Percentiles rank a stretch among this genome's conserved stretches.
Conservation (phyloP, 1,140 invertebrate genomes). For the Drosophila lacertosa region DNA sequence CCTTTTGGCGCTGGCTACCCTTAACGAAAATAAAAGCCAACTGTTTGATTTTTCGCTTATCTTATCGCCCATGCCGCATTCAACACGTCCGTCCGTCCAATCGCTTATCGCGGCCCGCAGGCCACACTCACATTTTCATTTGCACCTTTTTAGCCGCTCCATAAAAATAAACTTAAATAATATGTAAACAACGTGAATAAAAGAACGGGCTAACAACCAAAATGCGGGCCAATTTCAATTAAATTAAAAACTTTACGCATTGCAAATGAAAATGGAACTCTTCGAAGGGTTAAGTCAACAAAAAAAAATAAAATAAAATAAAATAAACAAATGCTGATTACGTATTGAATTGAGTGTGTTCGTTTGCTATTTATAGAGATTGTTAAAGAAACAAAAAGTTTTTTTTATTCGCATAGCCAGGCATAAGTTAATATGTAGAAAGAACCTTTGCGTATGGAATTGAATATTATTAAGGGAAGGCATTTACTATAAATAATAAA, state of each 20-base stretch:
- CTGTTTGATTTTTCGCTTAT: conserved; percentile 66
- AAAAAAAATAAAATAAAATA: no score
- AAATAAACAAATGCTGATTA: conserved; percentile 6
- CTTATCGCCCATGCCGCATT: conserved; percentile 50
- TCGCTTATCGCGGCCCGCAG: conserved; percentile 64
- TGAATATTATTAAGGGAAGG: no score
- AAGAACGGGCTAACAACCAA: conserved; percentile 51
- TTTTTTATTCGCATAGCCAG: not conserved
- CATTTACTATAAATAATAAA: no score
- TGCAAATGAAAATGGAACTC: not conserved
- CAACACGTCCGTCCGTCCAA: conserved; percentile 9
- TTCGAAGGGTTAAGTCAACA: not conserved
- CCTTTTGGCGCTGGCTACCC: no score
- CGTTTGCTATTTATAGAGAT: conserved; percentile 28
- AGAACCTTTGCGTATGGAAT: no score
- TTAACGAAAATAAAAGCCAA: conserved; percentile 27
- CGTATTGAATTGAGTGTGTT: conserved; percentile 16
- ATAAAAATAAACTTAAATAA: conserved; percentile 77
- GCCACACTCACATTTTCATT: conserved; percentile 40
- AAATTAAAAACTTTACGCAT: conserved; percentile 56
- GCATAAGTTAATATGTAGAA: no score
- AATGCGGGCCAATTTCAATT: conserved; percentile 76
- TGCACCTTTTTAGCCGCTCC: conserved; percentile 32
- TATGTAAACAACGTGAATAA: conserved; percentile 62
- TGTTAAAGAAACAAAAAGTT: not conserved